A percentile compares a stretch with the other conserved stretches of the same genome.
Evolutionary conservation across 2,797 vertebrate species (phyloP).

Genomic region (Paedocypris micromegethes): DNA sequence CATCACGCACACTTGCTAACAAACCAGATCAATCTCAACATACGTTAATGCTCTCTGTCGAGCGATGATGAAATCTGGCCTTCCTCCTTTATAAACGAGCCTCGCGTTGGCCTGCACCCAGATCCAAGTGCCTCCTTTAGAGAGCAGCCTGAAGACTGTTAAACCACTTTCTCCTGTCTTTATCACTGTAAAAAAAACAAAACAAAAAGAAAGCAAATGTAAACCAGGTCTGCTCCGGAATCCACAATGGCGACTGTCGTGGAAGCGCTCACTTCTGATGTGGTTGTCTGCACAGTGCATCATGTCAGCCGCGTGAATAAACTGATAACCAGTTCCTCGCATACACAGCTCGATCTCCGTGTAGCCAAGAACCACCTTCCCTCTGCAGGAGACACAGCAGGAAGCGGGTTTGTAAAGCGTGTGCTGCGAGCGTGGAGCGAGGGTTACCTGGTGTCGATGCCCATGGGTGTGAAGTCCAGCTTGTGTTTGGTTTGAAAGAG

Average conservation of each 20-base stretch:
- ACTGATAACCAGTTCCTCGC: constrained; percentile 69
- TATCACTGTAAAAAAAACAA: constrained; percentile 61
- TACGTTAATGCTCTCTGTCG: constrained; percentile 69
- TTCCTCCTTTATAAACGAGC: constrained; percentile 67
- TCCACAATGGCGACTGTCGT: background rate
- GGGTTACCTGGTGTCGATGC: constrained; percentile 68
- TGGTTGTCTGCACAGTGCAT: constrained; percentile 77
- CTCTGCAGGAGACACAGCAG: constrained; percentile 52
- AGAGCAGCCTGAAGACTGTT: constrained; percentile 68
- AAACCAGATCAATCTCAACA: constrained; percentile 43
- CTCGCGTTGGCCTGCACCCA: constrained; percentile 74
- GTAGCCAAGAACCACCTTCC: constrained; percentile 70
- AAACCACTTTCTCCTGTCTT: constrained; percentile 73
- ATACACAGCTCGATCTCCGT: constrained; percentile 64
- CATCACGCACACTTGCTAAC: background rate
- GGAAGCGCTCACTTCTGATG: constrained; percentile 59
- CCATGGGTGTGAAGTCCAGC: constrained; percentile 76
- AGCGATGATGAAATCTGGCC: constrained; percentile 70
- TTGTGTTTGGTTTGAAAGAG: constrained; percentile 82
- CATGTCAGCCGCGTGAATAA: constrained; percentile 75
- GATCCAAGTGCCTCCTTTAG: constrained; percentile 62
- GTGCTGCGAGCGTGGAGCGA: too few species aligned
- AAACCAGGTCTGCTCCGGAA: background rate
- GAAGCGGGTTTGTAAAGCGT: background rate
- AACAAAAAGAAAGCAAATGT: constrained; percentile 1